Base-by-base conservation (phyloP, 2,113 vertebrate species). In the Channa maculata region DNA sequence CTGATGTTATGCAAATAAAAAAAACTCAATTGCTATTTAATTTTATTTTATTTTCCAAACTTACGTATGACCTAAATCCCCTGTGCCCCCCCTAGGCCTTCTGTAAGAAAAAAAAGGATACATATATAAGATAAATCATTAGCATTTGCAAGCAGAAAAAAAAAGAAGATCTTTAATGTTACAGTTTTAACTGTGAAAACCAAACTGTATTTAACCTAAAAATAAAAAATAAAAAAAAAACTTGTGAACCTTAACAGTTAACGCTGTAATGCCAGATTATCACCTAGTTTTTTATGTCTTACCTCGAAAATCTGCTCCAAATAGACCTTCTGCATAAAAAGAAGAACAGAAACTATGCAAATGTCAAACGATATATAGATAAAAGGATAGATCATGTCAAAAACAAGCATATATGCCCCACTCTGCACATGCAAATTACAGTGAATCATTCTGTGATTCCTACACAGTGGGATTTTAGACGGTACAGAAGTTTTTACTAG, bases 291-390 rank as follows among this genome's bases (percentile, higher is more conserved):
- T 15, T 60, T 4, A 59, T 59, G n/a, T 11, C 10, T 49, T 76
- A 76, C 66, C 67, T 79, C 0, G 77, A 86, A 78, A 65, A 68
- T 76, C 60, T 66, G 15, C 50, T 66, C 64, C 49, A 84, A 38
- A 63, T 43, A 38, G 69, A 72, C 4, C 59, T 12, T 55, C 51
- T 76, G 59, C 0, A 1, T 0, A 51, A 64, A 81, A 77, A 71
- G 10, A 57, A 39, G 83, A 89, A 87, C 53, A 77, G 75, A 87
- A 79, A 87, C 60, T 55, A 81, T 78, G 44, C 15, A 68, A 66
- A 71, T 65, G 4, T 41, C 57, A 36, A 14, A 5, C 12, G 15
- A 36, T 1, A 38, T 58, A 77, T 44, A 64, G 61, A 64, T 71
- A 82, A 37, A 58, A 37, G 3, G 34, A 38, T 2, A 34, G 7